A percentile compares a stretch with the other conserved stretches of the same genome.
These are phyloP conservation scores for Rhamnusium bicolor DNA, from an alignment of 2,888 invertebrate genomes.

Conservation along the genomic window DNA sequence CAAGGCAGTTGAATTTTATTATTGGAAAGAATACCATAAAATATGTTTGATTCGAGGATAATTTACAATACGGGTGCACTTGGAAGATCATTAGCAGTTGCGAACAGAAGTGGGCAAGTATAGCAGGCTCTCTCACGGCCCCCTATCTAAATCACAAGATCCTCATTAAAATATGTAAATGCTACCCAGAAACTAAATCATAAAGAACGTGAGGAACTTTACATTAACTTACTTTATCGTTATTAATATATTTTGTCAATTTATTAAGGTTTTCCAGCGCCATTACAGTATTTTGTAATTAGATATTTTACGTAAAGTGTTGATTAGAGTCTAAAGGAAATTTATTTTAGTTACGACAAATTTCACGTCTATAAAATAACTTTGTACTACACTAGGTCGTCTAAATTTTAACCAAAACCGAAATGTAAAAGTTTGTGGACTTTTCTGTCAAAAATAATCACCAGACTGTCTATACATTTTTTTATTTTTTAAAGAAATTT, in stretches of 20 bases:
- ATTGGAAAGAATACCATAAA: conserved; percentile 41
- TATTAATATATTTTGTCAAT: conserved; percentile 49
- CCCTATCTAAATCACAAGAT: conserved; percentile 61
- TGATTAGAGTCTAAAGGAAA: neutral
- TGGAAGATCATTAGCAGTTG: conserved; percentile 56
- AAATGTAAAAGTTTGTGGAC: too few relatives aligned
- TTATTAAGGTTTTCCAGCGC: conserved; percentile 42
- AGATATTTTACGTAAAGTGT: conserved; percentile 4
- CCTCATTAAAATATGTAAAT: conserved; percentile 68
- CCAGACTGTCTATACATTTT: too few relatives aligned
- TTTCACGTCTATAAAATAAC: too few relatives aligned
- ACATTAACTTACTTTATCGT: conserved; percentile 61
- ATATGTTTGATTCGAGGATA: conserved; percentile 57
- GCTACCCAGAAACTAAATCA: conserved; percentile 64
- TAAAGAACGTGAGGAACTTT: conserved; percentile 64
- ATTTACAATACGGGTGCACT: conserved; percentile 57
- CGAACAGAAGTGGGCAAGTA: conserved; percentile 36
- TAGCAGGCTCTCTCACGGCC: conserved; percentile 40
- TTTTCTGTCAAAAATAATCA: too few relatives aligned
- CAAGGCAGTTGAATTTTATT: conserved; percentile 41
- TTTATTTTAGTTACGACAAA: neutral
- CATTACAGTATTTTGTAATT: conserved; percentile 40
- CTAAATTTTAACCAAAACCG: neutral
- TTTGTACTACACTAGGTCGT: too few relatives aligned
- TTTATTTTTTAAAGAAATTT: too few relatives aligned